These are phyloP conservation scores for Paragorgia papillata DNA, from an alignment of 92 coral and sea anemone genomes.

Conservation along the genomic window DNA sequence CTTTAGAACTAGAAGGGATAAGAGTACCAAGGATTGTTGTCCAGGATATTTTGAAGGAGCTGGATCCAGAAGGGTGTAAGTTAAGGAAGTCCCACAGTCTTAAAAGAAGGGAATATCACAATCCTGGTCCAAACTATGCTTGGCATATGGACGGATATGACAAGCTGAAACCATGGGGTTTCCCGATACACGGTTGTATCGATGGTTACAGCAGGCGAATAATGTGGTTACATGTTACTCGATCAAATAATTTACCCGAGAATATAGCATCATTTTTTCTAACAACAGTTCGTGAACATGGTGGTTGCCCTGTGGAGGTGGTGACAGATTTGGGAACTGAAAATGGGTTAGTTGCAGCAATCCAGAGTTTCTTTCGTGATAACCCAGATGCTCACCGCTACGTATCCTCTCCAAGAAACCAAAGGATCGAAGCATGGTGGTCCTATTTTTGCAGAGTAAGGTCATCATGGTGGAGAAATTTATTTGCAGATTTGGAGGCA, in stretches of 20 bases:
- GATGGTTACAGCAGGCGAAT: slow-evolving; percentile 63
- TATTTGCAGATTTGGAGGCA: slow-evolving; percentile 58
- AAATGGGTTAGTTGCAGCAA: slow-evolving; percentile 64
- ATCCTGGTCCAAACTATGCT: no score
- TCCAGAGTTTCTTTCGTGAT: slow-evolving; percentile 59
- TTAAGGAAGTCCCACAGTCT: slow-evolving; percentile 51
- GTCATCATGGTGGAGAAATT: slow-evolving; percentile 64
- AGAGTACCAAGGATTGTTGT: slow-evolving; percentile 60
- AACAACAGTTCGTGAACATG: slow-evolving; percentile 53
- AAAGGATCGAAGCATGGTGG: slow-evolving; percentile 72
- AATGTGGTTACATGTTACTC: slow-evolving; percentile 63
- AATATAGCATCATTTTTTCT: slow-evolving; percentile 52
- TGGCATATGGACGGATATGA: no score
- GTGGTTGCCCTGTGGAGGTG: slow-evolving; percentile 67
- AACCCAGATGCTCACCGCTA: slow-evolving; percentile 68
- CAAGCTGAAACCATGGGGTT: no score
- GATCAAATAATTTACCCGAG: slow-evolving; percentile 60
- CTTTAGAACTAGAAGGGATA: slow-evolving; percentile 62
- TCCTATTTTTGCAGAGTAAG: slow-evolving; percentile 51
- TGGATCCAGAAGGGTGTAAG: slow-evolving; percentile 62
- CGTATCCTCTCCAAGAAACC: slow-evolving; percentile 64
- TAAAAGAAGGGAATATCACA: no score
- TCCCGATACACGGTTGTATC: no score
- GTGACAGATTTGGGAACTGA: slow-evolving; percentile 68
- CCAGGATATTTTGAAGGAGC: no score